Conservation (phyloP, 2,888 invertebrate genomes). For the Caenorhabditis wallacei region DNA sequence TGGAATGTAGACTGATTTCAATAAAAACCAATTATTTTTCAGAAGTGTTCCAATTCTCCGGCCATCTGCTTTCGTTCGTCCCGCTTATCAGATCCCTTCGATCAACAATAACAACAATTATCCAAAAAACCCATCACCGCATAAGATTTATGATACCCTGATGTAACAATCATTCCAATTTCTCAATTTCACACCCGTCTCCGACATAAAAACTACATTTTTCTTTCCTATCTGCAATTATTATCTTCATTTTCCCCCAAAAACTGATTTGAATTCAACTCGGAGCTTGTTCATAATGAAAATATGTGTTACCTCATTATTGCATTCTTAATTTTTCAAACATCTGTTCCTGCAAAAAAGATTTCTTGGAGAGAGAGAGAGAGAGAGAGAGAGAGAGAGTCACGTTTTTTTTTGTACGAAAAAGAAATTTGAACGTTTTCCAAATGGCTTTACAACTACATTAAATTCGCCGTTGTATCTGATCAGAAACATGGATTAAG, state of each 20-base stretch:
- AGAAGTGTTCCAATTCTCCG: conserved; percentile 65
- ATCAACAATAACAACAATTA: conserved; percentile 61
- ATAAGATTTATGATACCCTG: conserved; percentile 78
- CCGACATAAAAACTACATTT: neutral
- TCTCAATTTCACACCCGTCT: conserved; percentile 32
- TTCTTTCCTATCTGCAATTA: neutral
- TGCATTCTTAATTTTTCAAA: neutral
- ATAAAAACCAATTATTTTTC: conserved; percentile 6
- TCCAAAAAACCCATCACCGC: conserved; percentile 69
- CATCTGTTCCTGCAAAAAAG: conserved; percentile 37
- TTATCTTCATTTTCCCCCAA: conserved; percentile 5
- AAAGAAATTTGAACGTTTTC: conserved; percentile 27
- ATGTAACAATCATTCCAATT: conserved; percentile 67
- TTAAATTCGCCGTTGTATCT: conserved; percentile 36
- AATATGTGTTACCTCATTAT: conserved; percentile 11
- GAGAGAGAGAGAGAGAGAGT: no score
- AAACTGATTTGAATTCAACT: conserved; percentile 23
- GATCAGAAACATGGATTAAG: conserved; percentile 15
- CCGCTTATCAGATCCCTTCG: conserved; percentile 69
- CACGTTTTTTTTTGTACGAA: conserved; percentile 35
- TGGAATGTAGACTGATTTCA: neutral
- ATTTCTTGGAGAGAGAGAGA: no score
- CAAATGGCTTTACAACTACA: conserved; percentile 58
- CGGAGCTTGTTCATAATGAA: conserved; percentile 62
- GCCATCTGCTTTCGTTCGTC: conserved; percentile 77